These are phyloP conservation scores for Scaptomyza polygonia DNA, from an alignment of 2,888 invertebrate species.

Conservation along the genomic window DNA sequence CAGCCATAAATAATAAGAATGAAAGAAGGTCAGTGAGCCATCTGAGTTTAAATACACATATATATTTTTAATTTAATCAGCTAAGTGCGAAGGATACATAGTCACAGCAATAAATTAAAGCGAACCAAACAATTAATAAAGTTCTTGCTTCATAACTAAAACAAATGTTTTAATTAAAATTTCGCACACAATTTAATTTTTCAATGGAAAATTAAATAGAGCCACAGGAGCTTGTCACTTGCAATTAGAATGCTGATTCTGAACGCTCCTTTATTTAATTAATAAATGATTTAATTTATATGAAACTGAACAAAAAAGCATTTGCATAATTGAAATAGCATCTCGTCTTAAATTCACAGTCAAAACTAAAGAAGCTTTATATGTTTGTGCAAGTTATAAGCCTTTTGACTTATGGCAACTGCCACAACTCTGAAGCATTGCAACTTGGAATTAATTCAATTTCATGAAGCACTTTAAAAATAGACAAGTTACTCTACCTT, in stretches of 20 bases:
- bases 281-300: neutral
- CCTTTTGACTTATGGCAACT: slow-evolving; percentile 2
- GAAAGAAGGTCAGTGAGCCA: slow-evolving; percentile 9
- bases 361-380: neutral
- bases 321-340: slow-evolving; percentile 1
- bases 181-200: neutral
- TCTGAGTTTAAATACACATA: slow-evolving; percentile 12
- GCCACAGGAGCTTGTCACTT: neutral
- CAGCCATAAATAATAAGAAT: slow-evolving; percentile 25
- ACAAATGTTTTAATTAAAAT: neutral
- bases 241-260: neutral
- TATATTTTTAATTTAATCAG: slow-evolving; percentile 12
- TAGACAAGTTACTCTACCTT: slow-evolving; percentile 6
- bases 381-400: neutral
- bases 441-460: slow-evolving; percentile 25
- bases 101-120: neutral
- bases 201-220: neutral
- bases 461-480: slow-evolving; percentile 1
- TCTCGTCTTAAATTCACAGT: neutral
- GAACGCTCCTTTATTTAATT: too few species aligned
- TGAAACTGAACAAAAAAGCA: neutral
- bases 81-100: neutral
- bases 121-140: neutral
- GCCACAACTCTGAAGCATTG: neutral
- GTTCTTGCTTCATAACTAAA: neutral